A percentile compares a stretch with the other conserved stretches of the same genome.
phyloP scores from a whole-genome alignment of 2,888 invertebrate genomes.

The Heteromurus nitidus region DNA sequence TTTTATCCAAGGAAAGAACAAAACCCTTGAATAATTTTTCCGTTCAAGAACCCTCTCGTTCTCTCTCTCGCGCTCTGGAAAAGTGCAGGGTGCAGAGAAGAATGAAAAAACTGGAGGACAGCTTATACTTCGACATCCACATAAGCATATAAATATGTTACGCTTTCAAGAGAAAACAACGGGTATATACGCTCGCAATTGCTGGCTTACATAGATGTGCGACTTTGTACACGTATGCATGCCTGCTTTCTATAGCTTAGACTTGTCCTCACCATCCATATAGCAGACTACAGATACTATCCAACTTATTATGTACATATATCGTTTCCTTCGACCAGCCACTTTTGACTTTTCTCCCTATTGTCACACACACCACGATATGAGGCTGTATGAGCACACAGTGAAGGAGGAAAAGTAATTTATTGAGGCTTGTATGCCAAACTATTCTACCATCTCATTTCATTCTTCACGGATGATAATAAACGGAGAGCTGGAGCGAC shows the following conservation, averaged over 20 bases:
- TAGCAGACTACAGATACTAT: too few relatives aligned
- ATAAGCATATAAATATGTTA: neutral
- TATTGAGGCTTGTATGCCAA: slow-evolving; percentile 67
- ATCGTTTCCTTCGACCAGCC: too few relatives aligned
- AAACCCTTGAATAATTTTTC: slow-evolving; percentile 47
- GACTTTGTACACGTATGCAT: slow-evolving; percentile 15
- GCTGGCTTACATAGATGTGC: neutral
- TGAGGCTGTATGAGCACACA: slow-evolving; percentile 1
- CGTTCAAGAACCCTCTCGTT: slow-evolving; percentile 25
- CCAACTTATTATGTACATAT: too few relatives aligned
- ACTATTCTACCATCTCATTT: slow-evolving; percentile 51
- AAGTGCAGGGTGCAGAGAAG: slow-evolving; percentile 1
- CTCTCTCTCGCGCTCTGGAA: too few relatives aligned
- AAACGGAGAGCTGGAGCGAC: neutral
- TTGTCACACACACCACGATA: neutral
- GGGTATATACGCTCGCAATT: neutral
- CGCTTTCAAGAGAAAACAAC: neutral
- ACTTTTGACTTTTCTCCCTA: neutral
- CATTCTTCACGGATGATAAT: slow-evolving; percentile 14
- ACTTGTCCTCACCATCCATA: too few relatives aligned
- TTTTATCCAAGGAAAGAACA: too few relatives aligned
- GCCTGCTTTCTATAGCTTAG: slow-evolving; percentile 9
- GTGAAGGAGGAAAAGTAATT: slow-evolving; percentile 52
- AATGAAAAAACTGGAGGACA: slow-evolving; percentile 4
- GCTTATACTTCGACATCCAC: neutral